Base-by-base conservation (phyloP, 2,797 vertebrate genomes). In the Danio choprae region DNA sequence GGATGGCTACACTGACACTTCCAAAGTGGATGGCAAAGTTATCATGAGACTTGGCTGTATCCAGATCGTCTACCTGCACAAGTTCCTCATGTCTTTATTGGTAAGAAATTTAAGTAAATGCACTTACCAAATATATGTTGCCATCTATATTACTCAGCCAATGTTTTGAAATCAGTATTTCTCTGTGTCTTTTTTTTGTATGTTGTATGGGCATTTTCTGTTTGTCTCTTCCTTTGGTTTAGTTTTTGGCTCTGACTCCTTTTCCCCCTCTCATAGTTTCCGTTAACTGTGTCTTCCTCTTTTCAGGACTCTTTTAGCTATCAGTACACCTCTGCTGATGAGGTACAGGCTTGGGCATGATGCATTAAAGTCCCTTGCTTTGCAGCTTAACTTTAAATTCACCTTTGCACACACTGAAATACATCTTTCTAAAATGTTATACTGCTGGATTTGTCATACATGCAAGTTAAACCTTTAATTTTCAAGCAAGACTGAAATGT, bases 41-140 rank as follows among this genome's bases (percentile, higher is more conserved):
- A 95, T 92, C 1, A 78, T 99, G 84, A 94, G 89, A 46, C 93
- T 98, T 56, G 97, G 98, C 88, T 99, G 98, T 86, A 98, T 99
- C 88, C 94, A 95, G 90, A 95, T 99, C 20, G 82, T 98, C 41
- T 99, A 97, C 87, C 92, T 99, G 81, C 96, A 99, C 89, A 96
- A 97, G 86, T 99, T 99, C 87, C 91, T 97, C 75, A 91, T 94
- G 89, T 95, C 96, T 1, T 92, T 99, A 80, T 86, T 98, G 96
- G 98, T 99, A 87, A 96, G 94, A 82, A n/a, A 7, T 48, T 7
- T 1, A 12, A 59, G 29, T 58, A 40, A 69, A 75, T 48, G 5
- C 16, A 36, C 36, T 68, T 68, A 38, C 5, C 20, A 55, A 10
- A 6, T 6, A 41, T 4, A 59, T 40, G 13, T n/a, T 48, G 60